Evolutionary conservation across 2,888 invertebrate species (phyloP).

Genomic region (Dimorphilus gyrociliatus): DNA sequence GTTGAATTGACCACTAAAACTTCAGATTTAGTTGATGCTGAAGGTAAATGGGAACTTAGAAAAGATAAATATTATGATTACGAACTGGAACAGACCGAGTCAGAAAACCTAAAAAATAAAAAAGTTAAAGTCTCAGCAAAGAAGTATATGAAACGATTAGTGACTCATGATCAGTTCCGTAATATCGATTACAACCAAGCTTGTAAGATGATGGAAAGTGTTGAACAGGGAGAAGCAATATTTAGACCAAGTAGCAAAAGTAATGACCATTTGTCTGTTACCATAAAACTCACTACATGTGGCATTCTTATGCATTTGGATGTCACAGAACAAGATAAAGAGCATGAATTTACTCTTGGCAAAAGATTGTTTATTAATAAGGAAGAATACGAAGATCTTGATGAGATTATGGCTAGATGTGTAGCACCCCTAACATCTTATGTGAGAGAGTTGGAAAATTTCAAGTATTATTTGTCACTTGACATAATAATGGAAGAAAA

Average conservation of each 20-base stretch:
- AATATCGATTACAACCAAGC: slow-evolving; percentile 79
- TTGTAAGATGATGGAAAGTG: slow-evolving; percentile 67
- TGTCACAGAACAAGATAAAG: slow-evolving; percentile 83
- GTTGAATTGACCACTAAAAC: slow-evolving; percentile 75
- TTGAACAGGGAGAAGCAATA: slow-evolving; percentile 93
- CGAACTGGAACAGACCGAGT: slow-evolving; percentile 49
- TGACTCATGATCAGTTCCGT: slow-evolving; percentile 90
- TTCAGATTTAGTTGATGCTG: slow-evolving; percentile 75
- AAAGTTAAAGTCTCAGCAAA: slow-evolving; percentile 49
- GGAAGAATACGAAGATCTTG: slow-evolving; percentile 90
- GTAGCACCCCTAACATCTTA: slow-evolving; percentile 90
- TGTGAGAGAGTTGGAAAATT: slow-evolving; percentile 72
- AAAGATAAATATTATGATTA: slow-evolving; percentile 81
- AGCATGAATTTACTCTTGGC: slow-evolving; percentile 85
- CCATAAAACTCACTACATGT: slow-evolving; percentile 95
- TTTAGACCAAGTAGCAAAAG: slow-evolving; percentile 94
- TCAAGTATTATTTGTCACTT: slow-evolving; percentile 74
- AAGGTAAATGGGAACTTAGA: slow-evolving; percentile 71
- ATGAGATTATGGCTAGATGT: slow-evolving; percentile 92
- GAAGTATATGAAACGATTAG: slow-evolving; percentile 58
- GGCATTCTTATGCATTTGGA: slow-evolving; percentile 91
- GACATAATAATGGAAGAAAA: slow-evolving; percentile 75
- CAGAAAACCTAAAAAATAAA: slow-evolving; percentile 57
- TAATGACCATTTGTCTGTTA: slow-evolving; percentile 82
- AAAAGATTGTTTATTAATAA: slow-evolving; percentile 63